Evolutionary conservation across 2,113 vertebrate species (phyloP).

Genomic region (Agelaius tricolor): DNA sequence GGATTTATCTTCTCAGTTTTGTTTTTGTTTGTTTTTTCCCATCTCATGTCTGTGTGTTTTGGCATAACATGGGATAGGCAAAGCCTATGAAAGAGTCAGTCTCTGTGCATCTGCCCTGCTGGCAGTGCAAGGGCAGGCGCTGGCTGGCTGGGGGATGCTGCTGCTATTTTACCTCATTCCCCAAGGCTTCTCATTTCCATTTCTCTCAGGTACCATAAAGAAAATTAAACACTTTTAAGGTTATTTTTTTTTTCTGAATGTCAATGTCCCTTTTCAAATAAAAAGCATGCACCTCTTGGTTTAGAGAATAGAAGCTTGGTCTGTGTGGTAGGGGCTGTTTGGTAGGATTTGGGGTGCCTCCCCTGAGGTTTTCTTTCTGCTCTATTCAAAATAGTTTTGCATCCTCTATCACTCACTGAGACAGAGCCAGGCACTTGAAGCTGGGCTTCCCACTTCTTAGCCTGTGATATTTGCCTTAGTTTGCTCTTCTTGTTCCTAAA

Average conservation of each 20-base stretch:
- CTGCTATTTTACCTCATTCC: not conserved
- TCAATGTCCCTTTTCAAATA: not conserved
- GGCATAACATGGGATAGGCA: not conserved
- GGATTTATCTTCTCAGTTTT: not conserved
- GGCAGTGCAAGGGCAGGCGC: not conserved
- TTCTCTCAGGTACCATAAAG: not conserved
- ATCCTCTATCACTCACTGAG: not conserved
- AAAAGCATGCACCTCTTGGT: not conserved
- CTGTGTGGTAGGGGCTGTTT: not conserved
- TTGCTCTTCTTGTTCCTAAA: not conserved
- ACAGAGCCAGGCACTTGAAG: not conserved
- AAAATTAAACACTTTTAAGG: not conserved
- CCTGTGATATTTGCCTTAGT: not conserved
- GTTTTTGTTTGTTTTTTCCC: not conserved
- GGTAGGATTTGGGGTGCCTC: too few relatives aligned
- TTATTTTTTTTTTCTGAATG: not conserved
- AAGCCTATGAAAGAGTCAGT: not conserved
- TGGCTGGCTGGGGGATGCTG: not conserved
- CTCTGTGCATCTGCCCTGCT: not conserved
- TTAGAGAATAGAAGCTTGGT: not conserved
- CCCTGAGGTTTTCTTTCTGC: not conserved
- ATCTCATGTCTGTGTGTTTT: fast-evolving
- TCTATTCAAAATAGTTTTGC: not conserved
- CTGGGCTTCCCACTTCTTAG: not conserved
- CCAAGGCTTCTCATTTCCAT: not conserved